phyloP scores from a whole-genome alignment of 1,140 invertebrate genomes.

The Apocrypta bakeri region DNA sequence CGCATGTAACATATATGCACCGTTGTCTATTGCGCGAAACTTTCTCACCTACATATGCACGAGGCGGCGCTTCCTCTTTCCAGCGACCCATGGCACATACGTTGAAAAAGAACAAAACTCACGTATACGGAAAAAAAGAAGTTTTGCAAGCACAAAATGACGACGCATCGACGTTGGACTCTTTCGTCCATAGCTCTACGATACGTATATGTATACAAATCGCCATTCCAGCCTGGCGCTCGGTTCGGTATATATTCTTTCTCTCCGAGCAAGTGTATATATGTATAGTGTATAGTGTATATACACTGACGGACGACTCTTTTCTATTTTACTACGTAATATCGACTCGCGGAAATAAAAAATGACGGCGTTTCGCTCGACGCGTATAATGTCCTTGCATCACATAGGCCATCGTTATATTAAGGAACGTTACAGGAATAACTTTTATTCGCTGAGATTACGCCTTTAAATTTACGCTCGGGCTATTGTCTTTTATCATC shows the following conservation, averaged over 20 bases:
- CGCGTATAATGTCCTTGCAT: neutral
- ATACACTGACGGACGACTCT: neutral
- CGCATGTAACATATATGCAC: neutral
- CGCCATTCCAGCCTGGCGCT: conserved; percentile 20
- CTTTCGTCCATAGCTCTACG: no score
- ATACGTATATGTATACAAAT: neutral
- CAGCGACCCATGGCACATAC: neutral
- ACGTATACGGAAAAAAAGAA: conserved; percentile 36
- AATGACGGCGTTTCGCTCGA: neutral
- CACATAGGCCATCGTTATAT: neutral
- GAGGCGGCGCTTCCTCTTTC: conserved; percentile 9
- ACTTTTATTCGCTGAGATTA: neutral
- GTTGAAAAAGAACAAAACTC: conserved; percentile 15
- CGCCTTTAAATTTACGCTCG: neutral
- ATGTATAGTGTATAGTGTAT: neutral
- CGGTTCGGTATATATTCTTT: neutral
- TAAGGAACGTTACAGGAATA: neutral
- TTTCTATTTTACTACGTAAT: neutral
- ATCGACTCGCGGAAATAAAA: neutral
- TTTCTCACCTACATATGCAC: conserved; percentile 7
- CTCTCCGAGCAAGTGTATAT: neutral
- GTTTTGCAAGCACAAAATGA: conserved; percentile 33
- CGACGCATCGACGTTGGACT: neutral
- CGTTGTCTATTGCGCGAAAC: conserved; percentile 7
- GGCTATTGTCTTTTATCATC: neutral